These are phyloP conservation scores for Dryobotodes eremita DNA, from an alignment of 2,888 invertebrate genomes.

Conservation along the genomic window DNA sequence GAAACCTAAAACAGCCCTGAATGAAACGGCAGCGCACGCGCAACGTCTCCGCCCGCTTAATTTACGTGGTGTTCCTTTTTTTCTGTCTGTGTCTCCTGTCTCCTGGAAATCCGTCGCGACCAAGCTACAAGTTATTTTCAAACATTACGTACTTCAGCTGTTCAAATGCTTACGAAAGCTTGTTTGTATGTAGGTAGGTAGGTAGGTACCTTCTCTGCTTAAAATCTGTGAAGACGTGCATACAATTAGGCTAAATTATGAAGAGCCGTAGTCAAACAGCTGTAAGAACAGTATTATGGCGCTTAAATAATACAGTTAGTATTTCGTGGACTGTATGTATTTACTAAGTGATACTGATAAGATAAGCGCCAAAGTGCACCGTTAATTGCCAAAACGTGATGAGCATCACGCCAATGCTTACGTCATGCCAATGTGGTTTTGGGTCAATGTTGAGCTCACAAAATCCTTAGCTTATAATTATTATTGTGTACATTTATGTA, in stretches of 20 bases:
- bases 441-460: conserved; percentile 3
- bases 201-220: background rate
- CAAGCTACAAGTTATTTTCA: conserved; percentile 82
- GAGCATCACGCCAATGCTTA: background rate
- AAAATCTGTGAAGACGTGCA: background rate
- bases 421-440: conserved; percentile 17
- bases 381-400: conserved; percentile 28
- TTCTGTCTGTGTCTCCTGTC: conserved; percentile 82
- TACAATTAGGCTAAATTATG: conserved; percentile 3
- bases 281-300: background rate
- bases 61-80: conserved; percentile 80
- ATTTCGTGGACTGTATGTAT: conserved; percentile 9
- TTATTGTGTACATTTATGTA: conserved; percentile 16
- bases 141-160: conserved; percentile 65
- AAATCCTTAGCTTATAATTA: background rate
- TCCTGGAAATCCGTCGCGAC: conserved; percentile 86
- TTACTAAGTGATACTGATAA: conserved; percentile 33
- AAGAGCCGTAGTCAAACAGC: background rate
- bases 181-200: background rate
- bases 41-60: conserved; percentile 74
- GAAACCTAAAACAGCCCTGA: conserved; percentile 74
- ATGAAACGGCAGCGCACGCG: conserved; percentile 67
- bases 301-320: conserved; percentile 10
- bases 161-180: conserved; percentile 25
- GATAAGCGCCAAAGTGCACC: conserved; percentile 40